Evolutionary conservation across 35 echinoderm and acorn worm genomes (phyloP), one percentile per base, ranked within the genome.

Genomic region (Heliocidaris tuberculata): DNA sequence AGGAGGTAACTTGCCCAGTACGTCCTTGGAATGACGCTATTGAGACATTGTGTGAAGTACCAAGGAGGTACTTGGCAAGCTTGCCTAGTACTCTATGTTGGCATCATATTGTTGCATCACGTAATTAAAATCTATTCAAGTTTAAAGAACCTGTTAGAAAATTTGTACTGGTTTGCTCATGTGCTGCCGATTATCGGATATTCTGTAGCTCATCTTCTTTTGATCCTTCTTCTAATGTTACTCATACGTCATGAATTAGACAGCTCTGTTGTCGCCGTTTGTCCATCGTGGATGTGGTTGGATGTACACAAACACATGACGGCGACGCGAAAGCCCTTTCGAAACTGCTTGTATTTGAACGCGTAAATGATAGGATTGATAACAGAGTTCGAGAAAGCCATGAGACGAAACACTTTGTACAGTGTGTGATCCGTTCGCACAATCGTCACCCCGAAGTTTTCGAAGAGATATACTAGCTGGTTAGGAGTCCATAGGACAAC

Each of bases 311-410:
- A 48, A 86, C 95, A 96, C 93, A 96, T 94, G 48, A 97, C 88
- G 10, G 85, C 92, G 2, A 97, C 87, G 35, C 96, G 95, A 86
- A 97, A 97, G 16, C 95, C 96, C 92, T 99, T 99, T 12, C 98
- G 94, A 90, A 99, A 97, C 48, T 99, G 96, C 86, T 97, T 99
- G 50, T 99, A 97, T 86, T 97, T 97, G 56, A 96, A 97, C 32
- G 95, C 98, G 85, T 99, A 99, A n/a, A 99, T 99, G 50, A 99
- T 95, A 12, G 98, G 96, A 86, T 99, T 99, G 31, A 99, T 94
- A 48, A 97, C 96, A 16, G 96, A 97, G 60, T 99, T 99, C 15
- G 95, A 95, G 32, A 97, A 95, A 6, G 98, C 98, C 95, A 99
- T 94, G 30, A 97, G 92, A 13, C 96, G 94, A 89, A 97, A 97